Conservation (phyloP, 2,113 vertebrate species). For the Camelus bactrianus region DNA sequence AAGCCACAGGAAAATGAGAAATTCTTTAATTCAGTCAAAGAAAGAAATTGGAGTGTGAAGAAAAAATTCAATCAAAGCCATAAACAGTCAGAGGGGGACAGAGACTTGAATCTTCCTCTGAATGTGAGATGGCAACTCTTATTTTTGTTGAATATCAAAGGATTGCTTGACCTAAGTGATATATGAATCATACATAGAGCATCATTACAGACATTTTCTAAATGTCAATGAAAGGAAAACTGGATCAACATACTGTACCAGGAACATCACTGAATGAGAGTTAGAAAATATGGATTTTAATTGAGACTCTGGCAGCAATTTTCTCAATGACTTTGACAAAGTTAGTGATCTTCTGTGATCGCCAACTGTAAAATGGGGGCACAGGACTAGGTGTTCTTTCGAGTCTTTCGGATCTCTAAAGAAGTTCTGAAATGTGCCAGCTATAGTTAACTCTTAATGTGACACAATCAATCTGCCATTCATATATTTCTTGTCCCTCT, state of each 20-base stretch:
- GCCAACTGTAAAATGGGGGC: background rate
- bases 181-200: background rate
- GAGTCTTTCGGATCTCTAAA: background rate
- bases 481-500: background rate
- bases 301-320: background rate
- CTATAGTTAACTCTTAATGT: background rate
- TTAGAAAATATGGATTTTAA: background rate
- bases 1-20: background rate
- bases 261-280: background rate
- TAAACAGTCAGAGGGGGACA: background rate
- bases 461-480: background rate
- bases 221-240: conserved; percentile 22
- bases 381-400: background rate
- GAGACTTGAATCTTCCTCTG: background rate
- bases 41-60: background rate
- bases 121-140: background rate
- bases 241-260: background rate
- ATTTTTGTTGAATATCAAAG: background rate
- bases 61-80: background rate
- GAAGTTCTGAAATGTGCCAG: background rate
- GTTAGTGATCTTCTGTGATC: background rate
- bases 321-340: background rate
- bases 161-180: background rate
- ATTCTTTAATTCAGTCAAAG: background rate
- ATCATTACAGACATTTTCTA: background rate